A percentile compares a stretch with the other conserved stretches of the same genome.
Conservation (phyloP, 2,113 vertebrate species). For the Brachypodius melanocephalos region DNA sequence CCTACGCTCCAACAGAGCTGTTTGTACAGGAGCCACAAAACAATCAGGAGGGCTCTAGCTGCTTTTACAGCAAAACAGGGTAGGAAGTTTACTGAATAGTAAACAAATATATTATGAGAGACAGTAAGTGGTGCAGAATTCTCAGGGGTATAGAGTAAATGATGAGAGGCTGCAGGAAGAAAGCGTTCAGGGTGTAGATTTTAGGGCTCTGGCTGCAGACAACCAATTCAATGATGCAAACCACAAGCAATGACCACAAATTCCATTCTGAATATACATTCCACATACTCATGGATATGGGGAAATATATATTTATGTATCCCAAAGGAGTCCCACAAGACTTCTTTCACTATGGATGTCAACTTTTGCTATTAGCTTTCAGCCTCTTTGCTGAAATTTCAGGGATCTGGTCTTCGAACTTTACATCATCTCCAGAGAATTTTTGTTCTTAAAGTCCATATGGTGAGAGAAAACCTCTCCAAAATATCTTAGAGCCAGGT, state of each 20-base stretch:
- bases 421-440: not conserved
- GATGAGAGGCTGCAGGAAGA: not conserved
- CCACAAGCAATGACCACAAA: not conserved
- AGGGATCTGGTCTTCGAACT: not conserved
- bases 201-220: not conserved
- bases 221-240: not conserved
- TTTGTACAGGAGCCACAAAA: not conserved
- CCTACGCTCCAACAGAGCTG: not conserved
- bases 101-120: constrained; percentile 2
- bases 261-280: not conserved
- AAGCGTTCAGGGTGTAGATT: not conserved
- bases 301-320: not conserved
- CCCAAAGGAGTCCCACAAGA: not conserved
- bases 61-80: not conserved
- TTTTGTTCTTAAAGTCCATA: not conserved
- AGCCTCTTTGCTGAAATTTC: not conserved
- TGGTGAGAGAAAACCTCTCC: not conserved
- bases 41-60: not conserved
- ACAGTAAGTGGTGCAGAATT: not conserved
- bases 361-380: not conserved
- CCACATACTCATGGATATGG: not conserved
- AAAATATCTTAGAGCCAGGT: not conserved
- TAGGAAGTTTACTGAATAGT: not conserved
- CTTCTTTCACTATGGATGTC: not conserved
- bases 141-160: not conserved